phyloP scores from a whole-genome alignment of 2,113 vertebrate genomes.

The Numida meleagris region DNA sequence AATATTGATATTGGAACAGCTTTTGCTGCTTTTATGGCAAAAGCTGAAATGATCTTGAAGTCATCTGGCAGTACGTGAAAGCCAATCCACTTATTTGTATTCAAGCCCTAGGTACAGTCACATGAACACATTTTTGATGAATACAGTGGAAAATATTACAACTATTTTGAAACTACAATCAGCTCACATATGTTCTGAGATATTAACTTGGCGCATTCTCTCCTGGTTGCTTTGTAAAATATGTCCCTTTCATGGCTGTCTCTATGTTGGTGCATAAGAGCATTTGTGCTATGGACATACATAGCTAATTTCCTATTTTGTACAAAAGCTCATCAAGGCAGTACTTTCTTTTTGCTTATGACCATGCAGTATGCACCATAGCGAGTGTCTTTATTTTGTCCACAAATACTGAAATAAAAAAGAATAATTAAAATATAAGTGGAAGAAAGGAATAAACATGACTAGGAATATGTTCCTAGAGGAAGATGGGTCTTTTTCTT shows the following conservation, averaged over 20 bases:
- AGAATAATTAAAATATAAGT: neutral
- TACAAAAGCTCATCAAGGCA: neutral
- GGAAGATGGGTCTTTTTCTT: neutral
- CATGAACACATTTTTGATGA: slow-evolving; percentile 27
- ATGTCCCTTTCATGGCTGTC: neutral
- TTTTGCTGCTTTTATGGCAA: slow-evolving; percentile 25
- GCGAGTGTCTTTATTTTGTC: neutral
- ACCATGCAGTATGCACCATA: neutral
- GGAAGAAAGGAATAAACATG: neutral
- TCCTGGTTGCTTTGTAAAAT: neutral
- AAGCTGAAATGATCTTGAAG: neutral
- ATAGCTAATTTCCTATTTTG: neutral
- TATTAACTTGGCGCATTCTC: slow-evolving; percentile 32
- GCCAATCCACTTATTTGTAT: slow-evolving; percentile 10
- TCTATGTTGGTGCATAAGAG: neutral
- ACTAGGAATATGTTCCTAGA: neutral
- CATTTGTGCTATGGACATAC: neutral
- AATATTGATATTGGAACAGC: slow-evolving; percentile 60
- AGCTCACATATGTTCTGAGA: slow-evolving; percentile 49
- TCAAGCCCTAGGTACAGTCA: slow-evolving; percentile 17
- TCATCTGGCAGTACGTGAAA: slow-evolving; percentile 33
- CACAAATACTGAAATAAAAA: neutral
- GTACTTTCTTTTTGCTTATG: neutral
- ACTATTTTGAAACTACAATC: slow-evolving; percentile 41
- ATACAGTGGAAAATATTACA: slow-evolving; percentile 59